These are phyloP conservation scores for Potorous gilbertii DNA, from an alignment of 2,797 vertebrate species.

Conservation along the genomic window DNA sequence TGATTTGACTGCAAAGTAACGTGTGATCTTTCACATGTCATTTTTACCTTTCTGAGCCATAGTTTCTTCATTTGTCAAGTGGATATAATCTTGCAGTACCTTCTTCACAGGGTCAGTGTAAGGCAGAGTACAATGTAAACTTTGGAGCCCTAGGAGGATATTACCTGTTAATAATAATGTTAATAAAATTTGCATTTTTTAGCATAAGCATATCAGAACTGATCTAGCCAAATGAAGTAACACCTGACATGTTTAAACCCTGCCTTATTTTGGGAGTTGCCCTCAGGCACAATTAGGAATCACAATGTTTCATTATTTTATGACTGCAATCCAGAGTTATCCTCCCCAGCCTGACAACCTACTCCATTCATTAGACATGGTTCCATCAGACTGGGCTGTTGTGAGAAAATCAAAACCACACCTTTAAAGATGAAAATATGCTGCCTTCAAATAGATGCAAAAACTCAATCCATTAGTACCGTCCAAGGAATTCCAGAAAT, in stretches of 20 bases:
- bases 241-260: background rate
- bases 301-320: background rate
- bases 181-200: background rate
- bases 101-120: background rate
- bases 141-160: background rate
- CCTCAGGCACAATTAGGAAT: background rate
- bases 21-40: background rate
- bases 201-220: background rate
- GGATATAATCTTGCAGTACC: background rate
- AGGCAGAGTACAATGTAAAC: background rate
- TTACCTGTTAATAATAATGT: background rate
- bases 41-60: background rate
- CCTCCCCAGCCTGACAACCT: background rate
- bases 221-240: background rate
- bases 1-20: background rate
- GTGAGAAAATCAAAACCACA: background rate
- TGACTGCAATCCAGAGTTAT: background rate
- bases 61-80: background rate
- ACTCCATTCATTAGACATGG: background rate
- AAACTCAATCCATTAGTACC: background rate
- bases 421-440: background rate
- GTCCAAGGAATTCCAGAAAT: background rate
- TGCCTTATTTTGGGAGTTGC: background rate
- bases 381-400: background rate
- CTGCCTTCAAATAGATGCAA: background rate